These are phyloP conservation scores for Brevimyrus niger DNA, from an alignment of 2,113 vertebrate genomes.

Conservation along the genomic window DNA sequence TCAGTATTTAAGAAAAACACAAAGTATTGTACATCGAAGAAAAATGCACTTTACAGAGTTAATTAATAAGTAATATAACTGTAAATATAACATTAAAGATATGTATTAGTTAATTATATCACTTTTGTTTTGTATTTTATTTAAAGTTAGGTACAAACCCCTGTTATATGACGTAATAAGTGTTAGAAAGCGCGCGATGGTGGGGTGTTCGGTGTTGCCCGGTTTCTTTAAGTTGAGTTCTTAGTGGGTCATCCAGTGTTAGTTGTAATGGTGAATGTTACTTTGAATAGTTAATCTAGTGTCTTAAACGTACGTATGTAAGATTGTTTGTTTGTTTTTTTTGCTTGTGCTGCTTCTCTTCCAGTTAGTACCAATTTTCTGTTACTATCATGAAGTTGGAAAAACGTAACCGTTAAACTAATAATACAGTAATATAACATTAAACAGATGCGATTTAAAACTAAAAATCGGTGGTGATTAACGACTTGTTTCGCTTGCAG, in stretches of 20 bases:
- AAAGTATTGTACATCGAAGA: neutral
- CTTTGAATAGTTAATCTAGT: neutral
- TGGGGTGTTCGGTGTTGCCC: neutral
- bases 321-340: neutral
- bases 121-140: neutral
- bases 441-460: neutral
- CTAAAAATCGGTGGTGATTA: neutral
- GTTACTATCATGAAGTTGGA: neutral
- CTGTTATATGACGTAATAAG: neutral
- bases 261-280: neutral
- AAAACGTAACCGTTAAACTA: neutral
- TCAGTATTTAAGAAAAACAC: neutral
- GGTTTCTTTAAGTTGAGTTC: neutral
- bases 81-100: neutral
- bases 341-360: neutral
- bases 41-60: neutral
- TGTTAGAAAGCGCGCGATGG: neutral
- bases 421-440: neutral
- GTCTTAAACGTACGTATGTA: neutral
- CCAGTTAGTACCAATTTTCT: neutral
- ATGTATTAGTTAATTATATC: neutral
- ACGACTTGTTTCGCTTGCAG: neutral
- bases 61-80: neutral
- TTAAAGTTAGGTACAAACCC: neutral
- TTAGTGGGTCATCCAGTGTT: neutral